These are phyloP conservation scores for Eptatretus atami DNA, from an alignment of 2,797 vertebrate species.

Conservation along the genomic window DNA sequence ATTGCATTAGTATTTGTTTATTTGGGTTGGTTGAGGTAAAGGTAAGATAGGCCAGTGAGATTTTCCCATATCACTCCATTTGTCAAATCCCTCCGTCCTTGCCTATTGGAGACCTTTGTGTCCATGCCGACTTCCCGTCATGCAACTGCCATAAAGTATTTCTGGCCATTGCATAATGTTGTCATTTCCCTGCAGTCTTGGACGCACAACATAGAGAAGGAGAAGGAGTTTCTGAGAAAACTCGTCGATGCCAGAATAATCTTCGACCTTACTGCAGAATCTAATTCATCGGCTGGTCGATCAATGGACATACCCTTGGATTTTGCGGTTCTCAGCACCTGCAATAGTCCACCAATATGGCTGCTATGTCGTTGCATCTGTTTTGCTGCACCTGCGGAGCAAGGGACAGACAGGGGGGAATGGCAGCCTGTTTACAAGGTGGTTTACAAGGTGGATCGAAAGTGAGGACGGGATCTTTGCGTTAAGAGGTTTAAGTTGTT, in stretches of 20 bases:
- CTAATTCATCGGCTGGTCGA: constrained; percentile 16
- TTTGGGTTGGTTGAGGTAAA: too few relatives aligned
- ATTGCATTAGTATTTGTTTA: too few relatives aligned
- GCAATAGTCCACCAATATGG: background rate
- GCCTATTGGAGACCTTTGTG: too few relatives aligned
- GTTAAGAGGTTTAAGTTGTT: too few relatives aligned
- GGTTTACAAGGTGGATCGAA: too few relatives aligned
- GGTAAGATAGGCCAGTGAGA: too few relatives aligned
- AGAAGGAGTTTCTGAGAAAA: constrained; percentile 68
- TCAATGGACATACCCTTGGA: background rate
- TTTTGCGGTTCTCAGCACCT: background rate
- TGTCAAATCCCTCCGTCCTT: too few relatives aligned
- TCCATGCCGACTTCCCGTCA: too few relatives aligned
- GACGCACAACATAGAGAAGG: constrained; percentile 72
- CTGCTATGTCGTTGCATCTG: background rate
- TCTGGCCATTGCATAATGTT: background rate
- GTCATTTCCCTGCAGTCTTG: constrained; percentile 29
- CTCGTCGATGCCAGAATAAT: constrained; percentile 56
- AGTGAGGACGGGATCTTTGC: too few relatives aligned
- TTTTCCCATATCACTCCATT: too few relatives aligned
- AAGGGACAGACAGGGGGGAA: background rate
- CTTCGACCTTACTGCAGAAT: constrained; percentile 56
- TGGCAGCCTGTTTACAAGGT: too few relatives aligned
- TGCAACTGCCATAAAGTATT: too few relatives aligned
- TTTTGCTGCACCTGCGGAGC: background rate